phyloP scores from a whole-genome alignment of 1,140 invertebrate genomes.

The Drosophila albomicans region DNA sequence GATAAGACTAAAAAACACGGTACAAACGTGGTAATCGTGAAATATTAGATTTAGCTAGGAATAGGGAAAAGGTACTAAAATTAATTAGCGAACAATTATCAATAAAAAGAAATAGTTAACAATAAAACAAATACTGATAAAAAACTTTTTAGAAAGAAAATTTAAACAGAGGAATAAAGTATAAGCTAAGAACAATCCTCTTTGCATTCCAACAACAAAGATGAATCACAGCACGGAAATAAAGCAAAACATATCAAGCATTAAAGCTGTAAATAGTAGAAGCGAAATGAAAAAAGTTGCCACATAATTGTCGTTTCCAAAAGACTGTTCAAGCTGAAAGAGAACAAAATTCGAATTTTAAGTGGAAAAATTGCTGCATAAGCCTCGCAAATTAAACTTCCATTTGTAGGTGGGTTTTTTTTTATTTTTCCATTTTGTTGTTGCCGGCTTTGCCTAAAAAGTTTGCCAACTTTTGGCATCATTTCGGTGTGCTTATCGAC shows the following conservation, averaged over 20 bases:
- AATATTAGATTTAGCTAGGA: no score
- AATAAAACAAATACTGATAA: no score
- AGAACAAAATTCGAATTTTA: constrained; percentile 33
- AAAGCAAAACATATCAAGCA: background rate
- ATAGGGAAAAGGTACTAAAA: no score
- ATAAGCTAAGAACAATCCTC: background rate
- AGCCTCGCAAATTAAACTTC: constrained; percentile 66
- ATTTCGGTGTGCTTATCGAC: constrained; percentile 69
- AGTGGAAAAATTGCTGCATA: constrained; percentile 52
- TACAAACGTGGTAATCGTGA: no score
- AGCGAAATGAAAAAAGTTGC: background rate
- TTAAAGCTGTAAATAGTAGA: background rate
- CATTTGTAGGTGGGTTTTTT: constrained; percentile 33
- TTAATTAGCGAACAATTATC: no score
- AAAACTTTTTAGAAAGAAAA: no score
- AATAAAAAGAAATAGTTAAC: no score
- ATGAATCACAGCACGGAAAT: background rate
- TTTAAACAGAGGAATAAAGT: no score
- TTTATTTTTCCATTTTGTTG: constrained; percentile 19
- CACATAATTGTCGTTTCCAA: background rate
- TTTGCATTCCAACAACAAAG: background rate
- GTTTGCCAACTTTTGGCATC: constrained; percentile 65
- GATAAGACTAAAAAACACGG: no score
- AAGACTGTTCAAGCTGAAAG: background rate
- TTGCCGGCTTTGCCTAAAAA: constrained; percentile 6